A percentile compares a stretch with the other conserved stretches of the same genome.
These are phyloP conservation scores for Babyrousa celebensis DNA, from an alignment of 2,797 vertebrate genomes.

Conservation along the genomic window DNA sequence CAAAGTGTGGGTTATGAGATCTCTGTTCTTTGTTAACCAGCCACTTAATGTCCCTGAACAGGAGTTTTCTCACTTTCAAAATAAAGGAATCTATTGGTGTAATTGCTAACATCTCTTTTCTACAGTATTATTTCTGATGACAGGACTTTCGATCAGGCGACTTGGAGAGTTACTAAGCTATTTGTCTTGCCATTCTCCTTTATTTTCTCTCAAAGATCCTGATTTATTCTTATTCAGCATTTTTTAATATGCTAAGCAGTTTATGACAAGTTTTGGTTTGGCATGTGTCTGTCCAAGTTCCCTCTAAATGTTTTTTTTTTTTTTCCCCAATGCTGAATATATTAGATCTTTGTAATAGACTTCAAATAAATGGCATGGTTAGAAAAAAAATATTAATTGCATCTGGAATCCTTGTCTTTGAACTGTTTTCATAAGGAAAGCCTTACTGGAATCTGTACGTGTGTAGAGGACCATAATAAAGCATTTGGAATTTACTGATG, in stretches of 20 bases:
- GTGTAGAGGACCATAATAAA: constrained; percentile 89
- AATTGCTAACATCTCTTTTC: not conserved
- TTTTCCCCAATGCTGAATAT: constrained; percentile 59
- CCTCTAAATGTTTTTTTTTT: constrained; percentile 64
- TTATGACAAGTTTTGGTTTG: constrained; percentile 67
- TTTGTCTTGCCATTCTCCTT: not conserved
- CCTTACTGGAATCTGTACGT: constrained; percentile 87
- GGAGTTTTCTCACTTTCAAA: not conserved
- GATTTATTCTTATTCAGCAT: constrained; percentile 66
- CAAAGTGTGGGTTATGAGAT: not conserved
- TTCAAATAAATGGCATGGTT: constrained; percentile 81
- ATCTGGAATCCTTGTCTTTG: constrained; percentile 85
- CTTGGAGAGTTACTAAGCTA: not conserved
- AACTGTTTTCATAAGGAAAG: constrained; percentile 86
- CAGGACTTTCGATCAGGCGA: not conserved
- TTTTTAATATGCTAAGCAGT: constrained; percentile 53
- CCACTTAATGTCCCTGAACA: not conserved
- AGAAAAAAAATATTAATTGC: constrained; percentile 87
- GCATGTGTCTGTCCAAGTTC: constrained; percentile 61
- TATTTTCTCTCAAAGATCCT: constrained; percentile 9
- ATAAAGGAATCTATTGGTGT: not conserved
- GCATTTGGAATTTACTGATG: constrained; percentile 89
- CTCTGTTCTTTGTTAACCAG: not conserved
- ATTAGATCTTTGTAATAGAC: constrained; percentile 72
- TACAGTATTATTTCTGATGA: not conserved